These are phyloP conservation scores for Pseudococcus longispinus DNA, from an alignment of 2,888 invertebrate genomes.

Conservation along the genomic window DNA sequence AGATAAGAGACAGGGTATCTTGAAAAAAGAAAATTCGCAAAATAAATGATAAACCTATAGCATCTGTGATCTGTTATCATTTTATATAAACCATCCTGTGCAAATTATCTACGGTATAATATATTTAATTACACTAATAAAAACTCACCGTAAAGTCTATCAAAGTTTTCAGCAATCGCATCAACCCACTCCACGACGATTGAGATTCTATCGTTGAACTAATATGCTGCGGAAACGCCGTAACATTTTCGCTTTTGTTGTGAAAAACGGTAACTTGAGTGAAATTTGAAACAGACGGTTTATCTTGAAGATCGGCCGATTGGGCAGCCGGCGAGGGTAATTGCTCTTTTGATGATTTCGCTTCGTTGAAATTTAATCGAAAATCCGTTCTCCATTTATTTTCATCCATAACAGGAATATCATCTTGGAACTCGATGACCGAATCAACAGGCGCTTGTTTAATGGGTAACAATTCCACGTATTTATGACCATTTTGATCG, in stretches of 20 bases:
- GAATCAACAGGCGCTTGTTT: constrained; percentile 58
- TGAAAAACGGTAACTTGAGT: constrained; percentile 29
- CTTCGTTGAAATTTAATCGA: constrained; percentile 25
- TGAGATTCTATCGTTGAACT: neutral
- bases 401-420: constrained; percentile 22
- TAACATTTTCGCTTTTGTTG: constrained; percentile 26
- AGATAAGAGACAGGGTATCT: too few species aligned
- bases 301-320: neutral
- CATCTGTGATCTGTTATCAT: too few species aligned
- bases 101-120: too few species aligned
- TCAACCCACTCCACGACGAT: neutral
- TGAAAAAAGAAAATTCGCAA: too few species aligned
- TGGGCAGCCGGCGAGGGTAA: neutral
- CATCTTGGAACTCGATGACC: constrained; percentile 55
- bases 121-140: neutral
- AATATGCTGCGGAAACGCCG: neutral
- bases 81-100: too few species aligned
- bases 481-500: constrained; percentile 57
- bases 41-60: too few species aligned
- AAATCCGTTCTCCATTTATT: constrained; percentile 19
- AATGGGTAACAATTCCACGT: constrained; percentile 60
- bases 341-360: neutral
- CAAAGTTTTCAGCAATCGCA: neutral
- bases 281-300: neutral
- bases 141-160: constrained; percentile 5